Evolutionary conservation across 2,888 invertebrate genomes (phyloP).

Genomic region (Pheosia gnoma): DNA sequence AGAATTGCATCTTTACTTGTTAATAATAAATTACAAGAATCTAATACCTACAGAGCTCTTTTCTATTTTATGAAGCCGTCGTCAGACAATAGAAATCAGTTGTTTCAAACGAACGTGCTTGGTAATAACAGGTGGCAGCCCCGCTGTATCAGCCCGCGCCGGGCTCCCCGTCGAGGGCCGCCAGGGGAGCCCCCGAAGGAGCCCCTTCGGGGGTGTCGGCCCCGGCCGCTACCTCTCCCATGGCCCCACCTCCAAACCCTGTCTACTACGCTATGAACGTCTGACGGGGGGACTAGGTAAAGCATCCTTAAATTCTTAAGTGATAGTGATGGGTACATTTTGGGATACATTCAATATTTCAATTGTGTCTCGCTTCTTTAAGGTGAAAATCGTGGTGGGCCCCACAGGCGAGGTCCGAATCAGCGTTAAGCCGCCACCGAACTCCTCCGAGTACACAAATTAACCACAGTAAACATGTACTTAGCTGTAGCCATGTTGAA

Average conservation of each 20-base stretch:
- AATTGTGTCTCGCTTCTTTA: slow-evolving; percentile 27
- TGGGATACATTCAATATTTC: too few species aligned
- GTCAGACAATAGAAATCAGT: too few species aligned
- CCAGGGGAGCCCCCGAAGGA: slow-evolving; percentile 88
- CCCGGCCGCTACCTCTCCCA: slow-evolving; percentile 79
- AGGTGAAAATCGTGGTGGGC: slow-evolving; percentile 77
- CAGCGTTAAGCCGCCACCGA: slow-evolving; percentile 59
- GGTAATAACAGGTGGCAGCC: slow-evolving; percentile 65
- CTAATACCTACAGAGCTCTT: too few species aligned
- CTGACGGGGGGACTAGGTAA: slow-evolving; percentile 87
- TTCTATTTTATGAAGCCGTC: too few species aligned
- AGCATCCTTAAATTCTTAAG: neutral
- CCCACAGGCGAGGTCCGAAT: slow-evolving; percentile 66
- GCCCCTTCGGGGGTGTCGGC: slow-evolving; percentile 72
- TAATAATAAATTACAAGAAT: too few species aligned
- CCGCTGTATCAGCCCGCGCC: slow-evolving; percentile 81
- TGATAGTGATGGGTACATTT: too few species aligned
- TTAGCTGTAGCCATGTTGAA: slow-evolving; percentile 12
- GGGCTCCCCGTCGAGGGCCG: slow-evolving; percentile 87
- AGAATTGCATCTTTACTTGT: too few species aligned
- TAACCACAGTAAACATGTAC: slow-evolving; percentile 27
- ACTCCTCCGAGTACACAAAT: slow-evolving; percentile 36
- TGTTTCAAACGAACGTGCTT: neutral
- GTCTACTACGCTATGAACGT: slow-evolving; percentile 95
- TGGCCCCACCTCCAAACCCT: slow-evolving; percentile 78